Conservation (phyloP, 2,888 invertebrate genomes). For the Melangyna quadrimaculata region DNA sequence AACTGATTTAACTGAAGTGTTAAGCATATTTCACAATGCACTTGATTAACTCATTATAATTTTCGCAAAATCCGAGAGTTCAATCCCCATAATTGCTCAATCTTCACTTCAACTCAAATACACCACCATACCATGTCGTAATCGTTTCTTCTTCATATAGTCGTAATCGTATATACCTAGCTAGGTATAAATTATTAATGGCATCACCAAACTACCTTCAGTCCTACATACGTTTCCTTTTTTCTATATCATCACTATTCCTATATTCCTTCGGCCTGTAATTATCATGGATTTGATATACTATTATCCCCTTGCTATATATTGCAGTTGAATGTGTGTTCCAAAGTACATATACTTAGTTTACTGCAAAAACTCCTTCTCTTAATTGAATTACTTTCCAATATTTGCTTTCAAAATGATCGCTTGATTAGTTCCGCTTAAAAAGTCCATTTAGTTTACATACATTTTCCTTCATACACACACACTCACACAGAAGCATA, state of each 20-base stretch:
- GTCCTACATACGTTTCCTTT: background rate
- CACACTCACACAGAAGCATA: background rate
- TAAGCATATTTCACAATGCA: constrained; percentile 12
- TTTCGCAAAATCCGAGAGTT: background rate
- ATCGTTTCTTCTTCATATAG: too few relatives aligned
- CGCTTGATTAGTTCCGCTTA: constrained; percentile 41
- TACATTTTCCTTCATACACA: background rate
- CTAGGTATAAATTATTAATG: background rate
- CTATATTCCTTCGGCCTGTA: background rate
- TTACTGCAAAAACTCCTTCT: constrained; percentile 6
- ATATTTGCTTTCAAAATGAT: constrained; percentile 41
- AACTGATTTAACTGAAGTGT: constrained; percentile 7
- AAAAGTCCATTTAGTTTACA: background rate
- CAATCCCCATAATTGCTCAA: constrained; percentile 8
- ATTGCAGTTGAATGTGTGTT: background rate
- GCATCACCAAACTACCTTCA: background rate
- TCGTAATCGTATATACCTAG: background rate
- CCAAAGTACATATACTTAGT: too few relatives aligned
- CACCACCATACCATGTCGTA: background rate
- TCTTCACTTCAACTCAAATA: constrained; percentile 2
- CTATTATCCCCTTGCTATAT: too few relatives aligned
- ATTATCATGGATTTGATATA: background rate
- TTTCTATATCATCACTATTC: background rate
- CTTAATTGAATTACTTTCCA: constrained; percentile 53
- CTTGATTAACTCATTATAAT: constrained; percentile 17